Base-by-base conservation (phyloP, 2,888 invertebrate species). In the Leptinotarsa haldemani region DNA sequence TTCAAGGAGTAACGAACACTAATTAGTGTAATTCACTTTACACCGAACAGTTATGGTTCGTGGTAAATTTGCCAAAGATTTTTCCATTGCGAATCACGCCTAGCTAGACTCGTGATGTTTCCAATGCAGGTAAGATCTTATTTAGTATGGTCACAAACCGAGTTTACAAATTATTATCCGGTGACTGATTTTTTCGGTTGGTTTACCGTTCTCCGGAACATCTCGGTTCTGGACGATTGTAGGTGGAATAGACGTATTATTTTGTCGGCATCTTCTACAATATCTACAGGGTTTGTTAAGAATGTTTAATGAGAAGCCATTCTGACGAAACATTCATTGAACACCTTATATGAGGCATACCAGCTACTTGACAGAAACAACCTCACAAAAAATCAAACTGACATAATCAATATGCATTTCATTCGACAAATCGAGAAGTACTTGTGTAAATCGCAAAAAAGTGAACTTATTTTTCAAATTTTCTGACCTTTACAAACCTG, bases 21-120 rank as follows among this genome's bases (percentile, higher is more conserved):
- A 77, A 77, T 77, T 77, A 76, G 78, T 78, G 70, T 75, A 75
- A 71, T 78, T 76, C 78, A 78, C 74, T 76, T 78, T 73, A 72
- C 74, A 73, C 76, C 74, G 61, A 74, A 78, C 76, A 78, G 76
- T 78, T 78, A 76, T 76, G 76, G 70, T 67, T 75, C 72, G 74
- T 78, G 79, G 75, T 71, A 69, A 74, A 78, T 79, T 80, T 80
- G 70, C 80, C 76, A 74, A 73, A 77, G 77, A 81, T 79, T 79
- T 74, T 72, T 69, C 65, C 74, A n/a, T 63, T 25, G 77, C 76
- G 75, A 79, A 83, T 83, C 83, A 83, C 83, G 83, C 83, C 82
- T 82, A 77, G 77, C 77, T 74, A 78, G 74, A 82, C 80, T 83
- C 83, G 83, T 83, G 83, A 83, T 80, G 81, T 79, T 82, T 81